These are phyloP conservation scores for Dysmachus trigonus DNA, from an alignment of 2,888 invertebrate genomes.

Conservation along the genomic window DNA sequence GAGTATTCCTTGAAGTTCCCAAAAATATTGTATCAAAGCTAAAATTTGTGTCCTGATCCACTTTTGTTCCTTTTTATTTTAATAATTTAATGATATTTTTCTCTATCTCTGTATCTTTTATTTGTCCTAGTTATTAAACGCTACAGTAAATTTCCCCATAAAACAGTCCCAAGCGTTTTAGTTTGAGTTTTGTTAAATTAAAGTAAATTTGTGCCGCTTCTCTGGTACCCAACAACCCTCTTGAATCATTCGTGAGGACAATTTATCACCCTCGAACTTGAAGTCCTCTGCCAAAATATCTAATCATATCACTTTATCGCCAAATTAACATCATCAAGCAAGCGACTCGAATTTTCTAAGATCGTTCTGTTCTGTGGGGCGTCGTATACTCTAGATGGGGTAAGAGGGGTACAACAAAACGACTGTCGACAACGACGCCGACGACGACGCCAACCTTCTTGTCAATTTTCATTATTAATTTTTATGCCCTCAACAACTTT, in stretches of 20 bases:
- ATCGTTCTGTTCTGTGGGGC: background rate
- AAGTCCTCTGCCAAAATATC: background rate
- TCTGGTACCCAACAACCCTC: background rate
- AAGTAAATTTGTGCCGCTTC: background rate
- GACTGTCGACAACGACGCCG: background rate
- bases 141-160: background rate
- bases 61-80: too few relatives aligned
- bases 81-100: too few relatives aligned
- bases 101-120: too few relatives aligned
- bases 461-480: background rate
- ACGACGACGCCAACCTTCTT: background rate
- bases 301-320: background rate
- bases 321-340: background rate
- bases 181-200: background rate
- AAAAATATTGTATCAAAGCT: too few relatives aligned
- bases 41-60: too few relatives aligned
- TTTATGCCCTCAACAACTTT: background rate
- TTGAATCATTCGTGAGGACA: background rate
- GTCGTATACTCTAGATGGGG: background rate
- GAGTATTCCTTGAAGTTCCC: too few relatives aligned
- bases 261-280: background rate
- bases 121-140: too few relatives aligned
- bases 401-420: background rate
- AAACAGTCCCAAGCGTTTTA: background rate
- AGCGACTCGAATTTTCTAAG: background rate